Evolutionary conservation across 2,797 vertebrate genomes (phyloP), one percentile per base, ranked within the genome.

Genomic region (Onychomys leucogaster): DNA sequence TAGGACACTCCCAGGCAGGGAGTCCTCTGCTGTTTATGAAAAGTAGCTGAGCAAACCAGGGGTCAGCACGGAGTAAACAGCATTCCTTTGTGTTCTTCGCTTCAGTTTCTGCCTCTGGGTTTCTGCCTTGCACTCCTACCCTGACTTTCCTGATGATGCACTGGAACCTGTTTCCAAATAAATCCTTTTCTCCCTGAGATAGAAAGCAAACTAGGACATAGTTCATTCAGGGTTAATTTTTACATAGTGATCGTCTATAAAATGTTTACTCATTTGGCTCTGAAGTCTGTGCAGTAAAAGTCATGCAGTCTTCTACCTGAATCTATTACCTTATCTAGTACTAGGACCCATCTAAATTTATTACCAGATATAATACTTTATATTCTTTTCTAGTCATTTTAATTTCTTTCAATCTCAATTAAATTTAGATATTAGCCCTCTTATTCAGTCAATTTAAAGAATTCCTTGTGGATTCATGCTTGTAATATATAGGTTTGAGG

Each of bases 341-440:
- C 29, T 59, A 82, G 52, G 34, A 75, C 43, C 12, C 32, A 59
- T 10, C 13, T 75, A 92, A 46, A 43, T 84, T 67, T 63, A 37
- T 49, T 46, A 61, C 16, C 46, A 86, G 49, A 83, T 23, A 86
- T 0, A 61, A 0, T 59, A 21, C n/a, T n/a, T 94, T 94, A 61
- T 77, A 92, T 90, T 85, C 86, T 95, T 86, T 46, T 86, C 25
- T 37, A 82, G 85, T 89, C 37, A 95, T 71, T 88, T 82, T 87
- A 49, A 88, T 84, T 93, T 89, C 19, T 76, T 81, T 81, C 65
- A 97, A 95, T n/a, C 17, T 23, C 94, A 96, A 94, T 55, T 95
- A 96, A 89, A 96, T 37, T 95, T 94, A 84, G 86, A 49, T 71
- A 93, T 93, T 83, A 90, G 34, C 1, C 4, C 94, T 93, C 94